phyloP scores from a whole-genome alignment of 2,797 vertebrate species.

The Urosaurus nigricauda region DNA sequence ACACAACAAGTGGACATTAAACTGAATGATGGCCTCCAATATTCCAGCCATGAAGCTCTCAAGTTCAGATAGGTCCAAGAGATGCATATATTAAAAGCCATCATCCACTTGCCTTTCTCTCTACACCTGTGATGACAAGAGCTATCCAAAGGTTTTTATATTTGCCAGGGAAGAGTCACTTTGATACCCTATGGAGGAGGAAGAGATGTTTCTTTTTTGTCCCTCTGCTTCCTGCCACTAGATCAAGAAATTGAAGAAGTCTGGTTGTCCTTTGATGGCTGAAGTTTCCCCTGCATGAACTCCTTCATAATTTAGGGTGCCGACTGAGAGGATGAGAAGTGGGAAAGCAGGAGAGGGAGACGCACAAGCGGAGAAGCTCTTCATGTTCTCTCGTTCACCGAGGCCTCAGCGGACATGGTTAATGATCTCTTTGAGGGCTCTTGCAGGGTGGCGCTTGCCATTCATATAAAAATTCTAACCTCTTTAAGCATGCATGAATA shows the following conservation, averaged over 20 bases:
- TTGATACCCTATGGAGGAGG: neutral
- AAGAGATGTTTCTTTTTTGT: neutral
- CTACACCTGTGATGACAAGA: neutral
- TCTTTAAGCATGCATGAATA: conserved; percentile 65
- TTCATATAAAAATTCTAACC: conserved; percentile 41
- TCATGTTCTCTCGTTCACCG: conserved; percentile 57
- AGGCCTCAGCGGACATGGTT: conserved; percentile 36
- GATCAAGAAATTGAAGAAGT: neutral
- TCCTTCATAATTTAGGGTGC: neutral
- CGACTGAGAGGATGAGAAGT: neutral
- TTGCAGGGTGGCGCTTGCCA: neutral
- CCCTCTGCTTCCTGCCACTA: neutral
- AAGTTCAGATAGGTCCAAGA: neutral
- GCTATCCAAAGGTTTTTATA: neutral
- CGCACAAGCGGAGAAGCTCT: conserved; percentile 37
- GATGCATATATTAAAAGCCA: neutral
- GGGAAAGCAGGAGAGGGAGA: conserved; percentile 22
- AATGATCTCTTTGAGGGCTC: conserved; percentile 34
- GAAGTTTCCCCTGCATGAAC: neutral
- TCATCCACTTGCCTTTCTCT: neutral
- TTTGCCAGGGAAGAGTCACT: too few relatives aligned
- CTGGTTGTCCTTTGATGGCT: neutral
- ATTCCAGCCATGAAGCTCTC: neutral
- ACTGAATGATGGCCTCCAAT: neutral
- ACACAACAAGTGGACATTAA: too few relatives aligned